A percentile compares a stretch with the other conserved stretches of the same genome.
Evolutionary conservation across 2,797 vertebrate genomes (phyloP).

Genomic region (Eleutherodactylus coqui): DNA sequence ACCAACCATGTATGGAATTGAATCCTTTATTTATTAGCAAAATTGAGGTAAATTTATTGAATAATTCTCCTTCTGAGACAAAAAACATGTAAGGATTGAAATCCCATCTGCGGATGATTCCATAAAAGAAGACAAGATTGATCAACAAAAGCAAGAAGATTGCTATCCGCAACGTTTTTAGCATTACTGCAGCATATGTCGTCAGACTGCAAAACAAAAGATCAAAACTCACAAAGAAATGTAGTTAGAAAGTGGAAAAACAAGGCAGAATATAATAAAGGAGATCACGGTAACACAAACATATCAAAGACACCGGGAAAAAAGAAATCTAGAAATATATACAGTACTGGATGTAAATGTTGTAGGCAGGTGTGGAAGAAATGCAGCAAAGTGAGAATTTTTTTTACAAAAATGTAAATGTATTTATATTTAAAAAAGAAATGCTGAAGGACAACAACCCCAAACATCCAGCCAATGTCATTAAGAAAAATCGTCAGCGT

Average conservation of each 20-base stretch:
- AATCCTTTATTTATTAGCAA: not conserved
- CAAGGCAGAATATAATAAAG: not conserved
- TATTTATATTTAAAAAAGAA: too few species aligned
- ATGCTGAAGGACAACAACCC: too few species aligned
- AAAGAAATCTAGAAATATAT: not conserved
- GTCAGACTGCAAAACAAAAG: conserved; percentile 13
- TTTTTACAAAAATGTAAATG: too few species aligned
- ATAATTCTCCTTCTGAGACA: not conserved
- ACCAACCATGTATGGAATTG: not conserved
- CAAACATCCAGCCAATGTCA: too few species aligned
- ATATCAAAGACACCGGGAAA: not conserved
- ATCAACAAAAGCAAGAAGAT: not conserved
- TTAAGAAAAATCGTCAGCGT: too few species aligned
- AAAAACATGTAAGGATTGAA: not conserved
- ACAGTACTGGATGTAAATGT: too few species aligned
- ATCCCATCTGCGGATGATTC: not conserved
- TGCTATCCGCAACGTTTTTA: not conserved
- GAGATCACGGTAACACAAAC: not conserved
- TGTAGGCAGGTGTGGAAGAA: too few species aligned
- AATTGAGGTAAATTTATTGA: not conserved
- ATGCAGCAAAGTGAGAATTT: too few species aligned
- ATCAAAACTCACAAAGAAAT: not conserved
- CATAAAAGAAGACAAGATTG: conserved; percentile 7
- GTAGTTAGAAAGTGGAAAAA: not conserved
- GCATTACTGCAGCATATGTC: not conserved